Percentiles rank a stretch among this genome's conserved stretches.
Conservation (phyloP, 2,113 vertebrate genomes). For the Potamarius usumacintae region DNA sequence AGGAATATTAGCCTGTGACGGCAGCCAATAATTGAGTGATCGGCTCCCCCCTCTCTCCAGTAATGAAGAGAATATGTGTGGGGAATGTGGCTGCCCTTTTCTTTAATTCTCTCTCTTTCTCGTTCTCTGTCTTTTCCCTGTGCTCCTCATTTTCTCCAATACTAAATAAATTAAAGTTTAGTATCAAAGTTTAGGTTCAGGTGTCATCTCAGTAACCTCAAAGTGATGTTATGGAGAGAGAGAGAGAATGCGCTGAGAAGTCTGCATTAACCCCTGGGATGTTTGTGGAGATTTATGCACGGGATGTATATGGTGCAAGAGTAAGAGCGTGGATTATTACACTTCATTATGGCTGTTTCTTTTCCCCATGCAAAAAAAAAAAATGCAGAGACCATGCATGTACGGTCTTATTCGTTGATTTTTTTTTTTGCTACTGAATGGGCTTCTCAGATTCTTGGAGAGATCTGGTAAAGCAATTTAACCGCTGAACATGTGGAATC, state of each 20-base stretch:
- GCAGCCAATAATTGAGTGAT: slow-evolving; percentile 84
- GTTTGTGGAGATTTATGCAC: slow-evolving; percentile 56
- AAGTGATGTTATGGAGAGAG: slow-evolving; percentile 68
- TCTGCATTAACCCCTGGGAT: slow-evolving; percentile 58
- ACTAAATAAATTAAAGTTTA: slow-evolving; percentile 71
- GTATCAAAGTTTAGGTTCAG: slow-evolving; percentile 72
- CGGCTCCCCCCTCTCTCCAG: slow-evolving; percentile 60
- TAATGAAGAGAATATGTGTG: slow-evolving; percentile 84
- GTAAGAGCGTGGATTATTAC: slow-evolving; percentile 74
- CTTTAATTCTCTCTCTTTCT: slow-evolving; percentile 34
- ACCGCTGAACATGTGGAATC: slow-evolving; percentile 53
- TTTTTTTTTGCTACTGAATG: slow-evolving; percentile 69
- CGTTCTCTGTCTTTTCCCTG: neutral
- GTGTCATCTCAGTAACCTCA: slow-evolving; percentile 75
- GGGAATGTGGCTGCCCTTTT: slow-evolving; percentile 79
- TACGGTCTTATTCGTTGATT: slow-evolving; percentile 58
- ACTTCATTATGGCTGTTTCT: slow-evolving; percentile 70
- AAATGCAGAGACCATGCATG: slow-evolving; percentile 72
- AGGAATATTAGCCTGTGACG: slow-evolving; percentile 82
- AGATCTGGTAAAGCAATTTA: slow-evolving; percentile 70
- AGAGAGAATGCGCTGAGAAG: slow-evolving; percentile 30
- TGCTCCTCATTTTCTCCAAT: slow-evolving; percentile 54
- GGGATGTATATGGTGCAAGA: slow-evolving; percentile 59
- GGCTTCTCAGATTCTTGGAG: slow-evolving; percentile 72
- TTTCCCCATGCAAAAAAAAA: slow-evolving; percentile 63